Evolutionary conservation across 1,140 invertebrate species (phyloP), one percentile per base, ranked within the genome.

Genomic region (Saccostrea glomerata): DNA sequence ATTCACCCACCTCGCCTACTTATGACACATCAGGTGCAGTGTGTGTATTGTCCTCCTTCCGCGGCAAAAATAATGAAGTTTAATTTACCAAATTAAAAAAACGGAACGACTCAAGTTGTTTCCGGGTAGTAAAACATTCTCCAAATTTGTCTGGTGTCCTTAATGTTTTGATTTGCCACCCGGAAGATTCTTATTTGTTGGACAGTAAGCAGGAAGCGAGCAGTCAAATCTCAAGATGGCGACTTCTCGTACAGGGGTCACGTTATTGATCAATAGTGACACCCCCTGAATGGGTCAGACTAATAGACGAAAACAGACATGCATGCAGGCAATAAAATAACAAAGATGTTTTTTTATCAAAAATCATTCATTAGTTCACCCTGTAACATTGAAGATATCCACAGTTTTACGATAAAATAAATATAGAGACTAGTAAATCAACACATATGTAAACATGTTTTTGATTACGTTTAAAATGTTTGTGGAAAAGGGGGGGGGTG

Each of bases 201-300:
- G 70, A 77, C 70, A 15, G 70, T 36, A 77, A 77, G 70, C 70
- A 77, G 70, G 70, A 77, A 77, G 70, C 70, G 70, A 30, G 70
- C 11, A 30, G 25, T 77, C 70, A 36, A 77, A 77, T 77, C 25
- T 36, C 70, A 77, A 77, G 23, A 77, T 77, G 70, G 70, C 70
- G 23, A 36, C 23, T 36, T 77, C 30, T 30, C 70, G 70, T 77
- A 77, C 70, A 77, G 70, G 70, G 70, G 70, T 77, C 70, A 77
- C 70, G 25, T 15, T 77, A 77, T 77, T 77, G 70, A 77, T 77
- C 70, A 77, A 77, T 77, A 36, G 70, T 17, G 70, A 77, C 70
- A 77, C 70, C 70, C 70, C 58, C 47, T 63, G 58, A 20, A 63
- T 17, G 58, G 58, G 58, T 63, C n/a, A 63, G 5, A 63, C 58